Conservation (phyloP, 2,888 invertebrate species). For the Meliscaeva auricollis region DNA sequence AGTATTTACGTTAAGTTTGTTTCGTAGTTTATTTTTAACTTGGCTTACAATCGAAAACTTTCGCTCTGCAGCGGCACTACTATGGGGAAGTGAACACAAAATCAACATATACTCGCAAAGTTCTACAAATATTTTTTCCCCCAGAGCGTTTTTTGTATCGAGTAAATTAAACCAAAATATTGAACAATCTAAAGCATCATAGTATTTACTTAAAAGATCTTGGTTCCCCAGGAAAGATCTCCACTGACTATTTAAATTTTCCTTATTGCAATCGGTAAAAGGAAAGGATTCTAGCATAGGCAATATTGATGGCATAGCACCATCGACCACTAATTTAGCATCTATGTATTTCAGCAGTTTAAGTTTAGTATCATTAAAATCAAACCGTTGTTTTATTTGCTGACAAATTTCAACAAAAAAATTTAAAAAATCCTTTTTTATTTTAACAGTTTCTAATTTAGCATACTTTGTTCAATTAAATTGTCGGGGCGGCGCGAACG, state of each 20-base stretch:
- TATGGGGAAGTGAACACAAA: constrained; percentile 32
- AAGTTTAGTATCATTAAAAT: constrained; percentile 35
- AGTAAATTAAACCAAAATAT: constrained; percentile 15
- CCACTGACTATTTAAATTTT: constrained; percentile 38
- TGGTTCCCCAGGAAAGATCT: constrained; percentile 15
- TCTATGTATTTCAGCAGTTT: constrained; percentile 29
- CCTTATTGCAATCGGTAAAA: constrained; percentile 25
- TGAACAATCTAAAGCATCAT: constrained; percentile 15
- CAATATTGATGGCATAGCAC: constrained; percentile 25
- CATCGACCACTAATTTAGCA: constrained; percentile 15
- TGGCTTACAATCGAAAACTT: constrained; percentile 22
- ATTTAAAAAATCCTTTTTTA: background rate
- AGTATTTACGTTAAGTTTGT: constrained; percentile 22
- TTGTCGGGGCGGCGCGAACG: constrained; percentile 84
- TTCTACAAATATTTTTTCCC: constrained; percentile 34
- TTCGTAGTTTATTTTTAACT: constrained; percentile 36
- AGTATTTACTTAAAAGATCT: constrained; percentile 15
- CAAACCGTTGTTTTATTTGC: constrained; percentile 37
- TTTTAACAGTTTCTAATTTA: no score
- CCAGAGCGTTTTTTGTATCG: constrained; percentile 3
- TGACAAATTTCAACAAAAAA: constrained; percentile 36
- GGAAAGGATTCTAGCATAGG: constrained; percentile 15
- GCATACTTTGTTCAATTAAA: no score
- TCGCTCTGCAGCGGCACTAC: constrained; percentile 47
- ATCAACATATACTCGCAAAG: no score